Evolutionary conservation across 1,140 invertebrate genomes (phyloP).

Genomic region (Drosophila chauvacae): DNA sequence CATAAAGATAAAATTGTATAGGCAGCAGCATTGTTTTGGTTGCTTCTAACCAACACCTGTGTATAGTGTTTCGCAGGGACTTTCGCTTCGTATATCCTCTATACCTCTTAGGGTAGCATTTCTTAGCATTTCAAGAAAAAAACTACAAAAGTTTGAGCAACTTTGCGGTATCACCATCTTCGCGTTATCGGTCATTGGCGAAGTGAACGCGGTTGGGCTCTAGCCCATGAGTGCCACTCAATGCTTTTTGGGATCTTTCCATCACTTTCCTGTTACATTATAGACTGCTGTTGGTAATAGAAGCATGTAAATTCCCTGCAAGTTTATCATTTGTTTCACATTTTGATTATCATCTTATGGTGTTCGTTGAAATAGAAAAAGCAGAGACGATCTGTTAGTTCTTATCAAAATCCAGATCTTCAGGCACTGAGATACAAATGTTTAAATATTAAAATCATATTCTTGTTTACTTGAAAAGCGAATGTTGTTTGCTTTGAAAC

Average conservation of each 20-base stretch:
- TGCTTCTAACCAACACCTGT: neutral
- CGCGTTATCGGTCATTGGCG: neutral
- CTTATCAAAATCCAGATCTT: neutral
- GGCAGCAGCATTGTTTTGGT: too few relatives aligned
- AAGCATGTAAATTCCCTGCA: neutral
- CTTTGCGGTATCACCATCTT: neutral
- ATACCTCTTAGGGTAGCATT: too few relatives aligned
- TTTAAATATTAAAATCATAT: neutral
- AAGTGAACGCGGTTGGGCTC: neutral
- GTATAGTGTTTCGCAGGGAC: neutral
- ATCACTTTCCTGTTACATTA: neutral
- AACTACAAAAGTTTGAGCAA: neutral
- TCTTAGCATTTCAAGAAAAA: neutral
- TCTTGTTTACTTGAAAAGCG: neutral
- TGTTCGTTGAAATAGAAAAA: neutral
- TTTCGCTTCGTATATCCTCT: neutral
- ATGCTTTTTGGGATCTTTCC: too few relatives aligned
- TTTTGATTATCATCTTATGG: neutral
- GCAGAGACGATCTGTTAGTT: neutral
- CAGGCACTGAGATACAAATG: neutral
- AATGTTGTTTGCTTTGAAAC: slow-evolving; percentile 13
- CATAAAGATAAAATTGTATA: slow-evolving; percentile 6
- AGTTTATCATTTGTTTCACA: neutral
- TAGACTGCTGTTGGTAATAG: neutral
- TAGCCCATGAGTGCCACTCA: neutral